Base-by-base conservation (phyloP, 2,113 vertebrate genomes). In the Oreochromis spilurus region DNA sequence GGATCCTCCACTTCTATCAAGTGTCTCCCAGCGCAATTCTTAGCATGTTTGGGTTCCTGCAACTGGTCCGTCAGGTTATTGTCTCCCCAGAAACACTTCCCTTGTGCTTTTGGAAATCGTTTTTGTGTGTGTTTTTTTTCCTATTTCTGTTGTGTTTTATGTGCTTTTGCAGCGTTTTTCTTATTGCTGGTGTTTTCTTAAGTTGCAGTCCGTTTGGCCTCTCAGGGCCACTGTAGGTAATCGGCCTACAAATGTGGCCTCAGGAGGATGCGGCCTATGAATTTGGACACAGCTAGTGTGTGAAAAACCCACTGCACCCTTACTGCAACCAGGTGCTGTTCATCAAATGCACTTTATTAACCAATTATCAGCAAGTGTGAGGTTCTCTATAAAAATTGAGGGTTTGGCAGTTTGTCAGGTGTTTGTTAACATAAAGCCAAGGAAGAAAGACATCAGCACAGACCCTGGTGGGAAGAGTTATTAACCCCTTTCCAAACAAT, bases 261-360 rank as follows among this genome's bases (percentile, higher is more conserved):
- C 14, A 60, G 8, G 0, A 60, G 8, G 57, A 60, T 1, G 57
- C 57, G 31, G 57, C 26, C 26, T 6, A 17, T 60, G 14, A 60
- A 60, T 60, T 0, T 1, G 1, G 57, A 60, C 57, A 31, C 29
- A 0, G 31, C 57, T 60, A 60, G 57, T 65, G 34, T 65, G 60
- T 65, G 60, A 38, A 65, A 65, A 1, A 12, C 34, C 5, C 31
- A 38, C 9, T 38, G 19, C 19, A 38, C 19, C 2, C 60, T 36
- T 62, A 31, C 58, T 62, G 31, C 58, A 67, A 8, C 34, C 62
- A 67, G 62, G 3, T 67, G 62, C n/a, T 40, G 62, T 40, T 67
- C 9, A 67, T 67, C 34, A 40, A 24, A 21, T 67, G 34, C 36
- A 4, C n/a, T 67, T 40, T 40, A 67, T 67, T 67, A 67, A 21